Evolutionary conservation across 1,140 invertebrate species (phyloP).

Genomic region (Drosophila kohkoa): DNA sequence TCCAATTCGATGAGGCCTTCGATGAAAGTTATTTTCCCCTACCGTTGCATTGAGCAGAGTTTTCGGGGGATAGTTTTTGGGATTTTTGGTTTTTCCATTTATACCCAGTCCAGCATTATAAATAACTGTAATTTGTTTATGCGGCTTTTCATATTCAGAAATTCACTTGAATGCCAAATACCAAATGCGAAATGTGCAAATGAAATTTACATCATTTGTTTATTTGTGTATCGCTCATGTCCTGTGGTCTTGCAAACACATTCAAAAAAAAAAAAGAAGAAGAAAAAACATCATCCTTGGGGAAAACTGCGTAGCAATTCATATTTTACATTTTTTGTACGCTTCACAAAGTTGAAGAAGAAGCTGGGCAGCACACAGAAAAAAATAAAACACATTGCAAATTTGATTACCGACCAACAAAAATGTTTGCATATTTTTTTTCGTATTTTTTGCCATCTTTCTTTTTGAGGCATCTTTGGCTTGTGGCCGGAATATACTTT

Average conservation of each 20-base stretch:
- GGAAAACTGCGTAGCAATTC: slow-evolving; percentile 67
- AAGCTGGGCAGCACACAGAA: slow-evolving; percentile 11
- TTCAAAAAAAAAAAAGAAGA: slow-evolving; percentile 8
- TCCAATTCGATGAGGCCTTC: slow-evolving; percentile 60
- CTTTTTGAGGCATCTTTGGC: slow-evolving; percentile 33
- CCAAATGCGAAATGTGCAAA: slow-evolving; percentile 59
- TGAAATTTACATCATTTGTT: slow-evolving; percentile 84
- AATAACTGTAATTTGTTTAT: slow-evolving; percentile 72
- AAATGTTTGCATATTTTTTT: slow-evolving; percentile 71
- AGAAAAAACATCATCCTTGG: slow-evolving; percentile 37
- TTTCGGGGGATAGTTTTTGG: slow-evolving; percentile 54
- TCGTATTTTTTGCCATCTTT: slow-evolving; percentile 33
- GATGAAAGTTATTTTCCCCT: slow-evolving; percentile 21
- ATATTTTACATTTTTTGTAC: slow-evolving; percentile 50
- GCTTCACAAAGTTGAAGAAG: slow-evolving; percentile 1
- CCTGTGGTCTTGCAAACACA: slow-evolving; percentile 61
- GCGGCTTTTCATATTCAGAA: slow-evolving; percentile 65
- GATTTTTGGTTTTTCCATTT: slow-evolving; percentile 1
- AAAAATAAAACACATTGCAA: slow-evolving; percentile 64
- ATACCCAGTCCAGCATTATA: slow-evolving; percentile 42
- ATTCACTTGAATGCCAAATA: slow-evolving; percentile 37
- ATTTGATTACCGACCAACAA: slow-evolving; percentile 75
- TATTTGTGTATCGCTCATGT: slow-evolving; percentile 80
- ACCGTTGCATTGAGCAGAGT: background rate
- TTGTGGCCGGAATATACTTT: slow-evolving; percentile 56